phyloP scores from a whole-genome alignment of 53 echinoderm and acorn worm genomes.

The Holothuria leucospilota region DNA sequence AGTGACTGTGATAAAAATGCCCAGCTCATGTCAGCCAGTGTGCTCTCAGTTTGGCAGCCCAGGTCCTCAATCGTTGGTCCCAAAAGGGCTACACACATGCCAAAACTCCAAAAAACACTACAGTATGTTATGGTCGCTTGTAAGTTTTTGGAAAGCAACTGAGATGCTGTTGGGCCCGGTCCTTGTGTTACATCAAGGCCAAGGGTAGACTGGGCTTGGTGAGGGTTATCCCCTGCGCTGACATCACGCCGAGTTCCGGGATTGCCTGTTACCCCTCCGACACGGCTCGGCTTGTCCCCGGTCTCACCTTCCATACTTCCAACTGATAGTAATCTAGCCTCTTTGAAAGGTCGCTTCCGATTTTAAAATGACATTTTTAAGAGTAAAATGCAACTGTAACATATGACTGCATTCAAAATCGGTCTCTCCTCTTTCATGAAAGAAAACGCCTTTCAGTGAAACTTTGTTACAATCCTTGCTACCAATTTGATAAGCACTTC shows the following conservation, averaged over 20 bases:
- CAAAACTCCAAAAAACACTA: conserved; percentile 98
- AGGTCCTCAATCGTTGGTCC: conserved; percentile 95
- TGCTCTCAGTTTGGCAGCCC: conserved; percentile 90
- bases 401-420: too few relatives aligned
- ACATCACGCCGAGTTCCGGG: not conserved
- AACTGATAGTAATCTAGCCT: not conserved
- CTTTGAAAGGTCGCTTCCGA: too few relatives aligned
- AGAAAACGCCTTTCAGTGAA: too few relatives aligned
- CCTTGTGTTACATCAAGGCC: not conserved
- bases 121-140: conserved; percentile 95
- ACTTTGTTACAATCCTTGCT: too few relatives aligned
- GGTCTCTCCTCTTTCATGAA: too few relatives aligned
- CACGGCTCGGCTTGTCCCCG: not conserved
- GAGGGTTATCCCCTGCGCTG: not conserved
- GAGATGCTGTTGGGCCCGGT: conserved; percentile 58
- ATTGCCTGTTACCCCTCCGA: not conserved
- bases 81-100: conserved; percentile 97
- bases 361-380: too few relatives aligned
- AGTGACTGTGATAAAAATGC: conserved; percentile 88
- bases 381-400: too few relatives aligned
- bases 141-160: conserved; percentile 77
- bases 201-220: not conserved
- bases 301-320: not conserved
- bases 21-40: conserved; percentile 89
- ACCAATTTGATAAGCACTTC: too few relatives aligned